Base-by-base conservation (phyloP, 2,113 vertebrate species). In the Phoxinus phoxinus region DNA sequence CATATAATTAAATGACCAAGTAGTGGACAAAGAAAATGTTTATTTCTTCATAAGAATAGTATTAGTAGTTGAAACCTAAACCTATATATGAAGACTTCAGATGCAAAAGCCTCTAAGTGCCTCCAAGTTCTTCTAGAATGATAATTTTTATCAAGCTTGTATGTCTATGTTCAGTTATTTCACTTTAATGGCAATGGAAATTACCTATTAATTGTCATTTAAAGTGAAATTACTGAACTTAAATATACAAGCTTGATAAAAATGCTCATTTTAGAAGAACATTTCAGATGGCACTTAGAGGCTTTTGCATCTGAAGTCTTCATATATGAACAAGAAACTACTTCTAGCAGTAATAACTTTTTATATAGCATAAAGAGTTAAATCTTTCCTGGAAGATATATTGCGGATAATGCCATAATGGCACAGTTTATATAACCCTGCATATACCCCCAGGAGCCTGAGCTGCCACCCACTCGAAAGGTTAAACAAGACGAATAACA, bases 391-490 rank as follows among this genome's bases (percentile, higher is more conserved):
- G 11, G 56, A 23, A 25, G 76, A 44, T 61, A 61, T 25, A 59
- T 79, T 79, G 56, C 3, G 2, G 21, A 61, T 61, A 79, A 79
- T 79, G 35, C 11, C 53, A 59, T 59, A 78, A 41, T 59, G 53
- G 76, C 17, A 77, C 53, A 25, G 53, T 79, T 59, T 61, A 79
- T 79, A 61, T 79, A 61, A 79, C 32, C 76, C 32, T 58, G 32
- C 32, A 79, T 30, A 37, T 27, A 61, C 32, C 76, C 35, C 4
- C 1, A 79, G 76, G 76, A 79, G 35, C 35, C 13, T 15, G 23
- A 41, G 32, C 76, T 79, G 13, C 56, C 53, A 79, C 76, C 76
- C 56, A 79, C 76, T 79, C 76, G n/a, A 79, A 79, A 79, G 35
- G 53, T 79, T 59, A 59, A 79, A 79, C 32, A 41, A 79, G 56